phyloP scores from a whole-genome alignment of 2,888 invertebrate species.

The Candidula unifasciata region DNA sequence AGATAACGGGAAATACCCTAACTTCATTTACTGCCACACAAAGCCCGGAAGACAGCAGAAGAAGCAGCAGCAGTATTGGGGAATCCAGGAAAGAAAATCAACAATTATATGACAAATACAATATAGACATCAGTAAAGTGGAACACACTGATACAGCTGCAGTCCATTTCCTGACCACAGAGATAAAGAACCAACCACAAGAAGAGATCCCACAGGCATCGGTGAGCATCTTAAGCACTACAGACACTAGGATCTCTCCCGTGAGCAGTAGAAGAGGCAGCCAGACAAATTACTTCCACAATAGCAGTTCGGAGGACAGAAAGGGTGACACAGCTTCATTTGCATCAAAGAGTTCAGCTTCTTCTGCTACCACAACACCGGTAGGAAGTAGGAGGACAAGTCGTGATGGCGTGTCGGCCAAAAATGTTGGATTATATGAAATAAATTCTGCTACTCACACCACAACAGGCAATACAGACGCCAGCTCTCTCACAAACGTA shows the following conservation, averaged over 20 bases:
- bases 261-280: not conserved
- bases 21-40: not conserved
- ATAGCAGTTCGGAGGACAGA: not conserved
- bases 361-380: not conserved
- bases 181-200: too few species aligned
- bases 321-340: not conserved
- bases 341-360: not conserved
- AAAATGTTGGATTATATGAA: not conserved
- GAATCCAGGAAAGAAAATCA: not conserved
- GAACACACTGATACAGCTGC: not conserved
- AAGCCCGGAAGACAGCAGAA: not conserved
- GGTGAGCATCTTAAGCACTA: not conserved
- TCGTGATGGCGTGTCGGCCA: not conserved
- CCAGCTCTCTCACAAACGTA: not conserved
- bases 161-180: not conserved
- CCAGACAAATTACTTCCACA: not conserved
- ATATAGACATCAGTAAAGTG: not conserved
- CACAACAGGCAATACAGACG: not conserved
- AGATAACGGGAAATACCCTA: not conserved
- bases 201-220: too few species aligned
- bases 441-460: not conserved
- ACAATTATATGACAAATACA: not conserved
- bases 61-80: not conserved
- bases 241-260: not conserved
- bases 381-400: not conserved